These are phyloP conservation scores for Calidris pugnax DNA, from an alignment of 2,113 vertebrate species.

Conservation along the genomic window DNA sequence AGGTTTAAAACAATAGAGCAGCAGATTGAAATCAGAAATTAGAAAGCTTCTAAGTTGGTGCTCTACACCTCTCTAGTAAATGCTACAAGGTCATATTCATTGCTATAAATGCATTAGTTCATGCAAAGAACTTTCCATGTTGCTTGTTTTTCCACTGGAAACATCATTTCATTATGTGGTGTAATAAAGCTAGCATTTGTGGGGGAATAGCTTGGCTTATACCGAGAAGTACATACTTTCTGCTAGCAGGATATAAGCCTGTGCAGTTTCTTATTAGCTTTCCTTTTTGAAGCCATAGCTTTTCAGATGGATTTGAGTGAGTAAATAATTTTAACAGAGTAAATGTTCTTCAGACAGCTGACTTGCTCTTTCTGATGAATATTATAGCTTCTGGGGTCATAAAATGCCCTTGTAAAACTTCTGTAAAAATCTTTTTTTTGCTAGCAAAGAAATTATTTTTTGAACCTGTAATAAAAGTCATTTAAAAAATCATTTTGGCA, in stretches of 20 bases:
- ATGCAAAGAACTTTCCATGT: background rate
- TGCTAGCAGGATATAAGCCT: background rate
- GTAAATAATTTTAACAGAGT: background rate
- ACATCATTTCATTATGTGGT: background rate
- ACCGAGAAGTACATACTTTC: background rate
- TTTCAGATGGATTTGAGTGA: background rate
- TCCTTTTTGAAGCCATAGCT: background rate
- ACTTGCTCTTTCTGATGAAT: background rate
- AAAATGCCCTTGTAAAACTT: background rate
- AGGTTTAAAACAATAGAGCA: conserved; percentile 25
- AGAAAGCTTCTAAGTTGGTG: background rate
- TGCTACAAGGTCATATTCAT: background rate
- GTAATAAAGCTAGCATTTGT: background rate
- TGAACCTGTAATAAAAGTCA: background rate
- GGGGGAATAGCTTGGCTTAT: background rate
- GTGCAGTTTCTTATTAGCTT: background rate
- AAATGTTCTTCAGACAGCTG: background rate
- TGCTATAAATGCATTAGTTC: background rate
- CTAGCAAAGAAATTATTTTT: background rate
- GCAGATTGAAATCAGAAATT: conserved; percentile 6
- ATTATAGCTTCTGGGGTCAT: background rate
- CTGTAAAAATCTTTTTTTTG: background rate
- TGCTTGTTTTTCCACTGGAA: background rate
- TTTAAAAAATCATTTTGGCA: background rate
- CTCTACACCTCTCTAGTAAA: background rate